Base-by-base conservation (phyloP, 2,113 vertebrate species). In the Chinchilla lanigera region DNA sequence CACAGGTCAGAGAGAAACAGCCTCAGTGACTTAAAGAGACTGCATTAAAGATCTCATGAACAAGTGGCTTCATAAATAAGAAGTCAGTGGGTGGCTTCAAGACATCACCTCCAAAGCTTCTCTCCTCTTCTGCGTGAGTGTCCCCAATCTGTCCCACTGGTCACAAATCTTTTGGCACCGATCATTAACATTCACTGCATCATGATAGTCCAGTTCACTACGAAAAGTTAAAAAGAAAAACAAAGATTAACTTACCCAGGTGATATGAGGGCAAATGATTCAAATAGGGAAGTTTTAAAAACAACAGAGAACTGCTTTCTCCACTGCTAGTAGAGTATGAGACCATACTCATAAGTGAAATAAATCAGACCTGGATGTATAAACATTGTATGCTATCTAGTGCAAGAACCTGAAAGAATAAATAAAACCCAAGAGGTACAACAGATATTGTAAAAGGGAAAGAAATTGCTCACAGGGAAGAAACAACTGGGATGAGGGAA, bases 91-190 rank as follows among this genome's bases (percentile, higher is more conserved):
- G 60, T 26, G 73, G 41, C 60, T 13, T 71, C 10, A 35, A 83
- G 83, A 17, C 26, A 75, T 98, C 97, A 99, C 99, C 99, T 99
- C 99, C 94, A 99, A 97, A 1, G 99, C 98, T 87, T 99, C 99
- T 96, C 99, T 99, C 92, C 99, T 99, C 98, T 99, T 99, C 98
- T 99, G 99, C 77, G 99, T 99, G 71, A 99, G 99, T 3, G 99
- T 99, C 94, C 99, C 99, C 98, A 99, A 95, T 90, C 99, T 99
- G 98, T 99, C 99, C 99, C 99, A 99, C 98, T 99, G 99, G 98
- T 99, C 99, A 97, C 99, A 99, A 97, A 99, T 99, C 95, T 99
- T 99, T 98, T 99, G 99, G 98, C 99, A 99, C 78, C 99, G 99
- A 63, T 99, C 99, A 97, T 99, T 99, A 93, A 99, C 98, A 96